phyloP scores from a whole-genome alignment of 2,113 vertebrate species.

The human (Homo sapiens) region GRCh38 chr9:90932501-90933000 shows the following conservation, averaged over 20 bases:
- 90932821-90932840: too few species aligned
- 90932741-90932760: background rate
- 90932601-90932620: background rate
- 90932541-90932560: background rate
- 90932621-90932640: background rate
- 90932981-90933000: background rate
- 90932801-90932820: too few species aligned
- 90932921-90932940: background rate
- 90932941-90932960: background rate
- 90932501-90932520: background rate
- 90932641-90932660: background rate
- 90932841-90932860: background rate
- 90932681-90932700: background rate
- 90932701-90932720: background rate
- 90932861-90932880: background rate
- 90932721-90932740: accelerated
- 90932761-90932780: background rate
- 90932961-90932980: background rate
- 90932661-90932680: background rate
- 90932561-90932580: background rate
- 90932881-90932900: background rate
- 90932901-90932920: background rate
- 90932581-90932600: background rate
- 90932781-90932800: background rate
- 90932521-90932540: background rate